A percentile compares a stretch with the other conserved stretches of the same genome.
These are phyloP conservation scores for Cyphomyrmex costatus DNA, from an alignment of 1,140 invertebrate genomes.

Conservation along the genomic window DNA sequence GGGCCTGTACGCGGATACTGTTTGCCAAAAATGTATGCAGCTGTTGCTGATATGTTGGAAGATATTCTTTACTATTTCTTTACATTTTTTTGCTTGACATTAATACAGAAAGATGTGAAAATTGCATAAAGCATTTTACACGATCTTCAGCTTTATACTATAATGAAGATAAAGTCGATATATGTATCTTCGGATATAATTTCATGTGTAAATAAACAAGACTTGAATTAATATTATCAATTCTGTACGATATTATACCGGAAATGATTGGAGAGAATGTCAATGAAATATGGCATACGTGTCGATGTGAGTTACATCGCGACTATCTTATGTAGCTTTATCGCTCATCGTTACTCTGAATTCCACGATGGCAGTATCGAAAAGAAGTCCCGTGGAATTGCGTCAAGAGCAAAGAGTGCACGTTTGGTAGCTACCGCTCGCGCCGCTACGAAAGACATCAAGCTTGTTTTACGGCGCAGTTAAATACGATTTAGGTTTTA, in stretches of 20 bases:
- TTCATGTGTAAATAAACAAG: neutral
- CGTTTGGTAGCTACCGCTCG: conserved; percentile 73
- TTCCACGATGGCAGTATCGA: conserved; percentile 26
- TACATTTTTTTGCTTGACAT: neutral
- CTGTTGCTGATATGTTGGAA: neutral
- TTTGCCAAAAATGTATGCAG: conserved; percentile 47
- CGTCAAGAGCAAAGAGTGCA: conserved; percentile 59
- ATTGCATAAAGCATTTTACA: neutral
- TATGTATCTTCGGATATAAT: neutral
- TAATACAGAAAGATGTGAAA: neutral
- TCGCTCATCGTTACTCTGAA: conserved; percentile 21
- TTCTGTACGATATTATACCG: conserved; percentile 15
- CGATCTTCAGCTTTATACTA: too few species aligned
- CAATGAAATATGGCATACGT: conserved; percentile 1
- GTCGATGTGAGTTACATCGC: conserved; percentile 24
- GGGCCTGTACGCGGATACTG: conserved; percentile 60
- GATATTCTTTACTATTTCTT: neutral
- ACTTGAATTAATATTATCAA: neutral
- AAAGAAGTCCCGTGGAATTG: conserved; percentile 47
- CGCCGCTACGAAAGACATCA: conserved; percentile 75
- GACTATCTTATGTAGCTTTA: conserved; percentile 14
- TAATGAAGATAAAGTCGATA: neutral
- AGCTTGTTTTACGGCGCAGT: conserved; percentile 81
- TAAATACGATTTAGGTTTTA: conserved; percentile 83
- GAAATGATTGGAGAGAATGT: neutral